These are phyloP conservation scores for Polyommatus icarus DNA, from an alignment of 2,888 invertebrate genomes.

Conservation along the genomic window DNA sequence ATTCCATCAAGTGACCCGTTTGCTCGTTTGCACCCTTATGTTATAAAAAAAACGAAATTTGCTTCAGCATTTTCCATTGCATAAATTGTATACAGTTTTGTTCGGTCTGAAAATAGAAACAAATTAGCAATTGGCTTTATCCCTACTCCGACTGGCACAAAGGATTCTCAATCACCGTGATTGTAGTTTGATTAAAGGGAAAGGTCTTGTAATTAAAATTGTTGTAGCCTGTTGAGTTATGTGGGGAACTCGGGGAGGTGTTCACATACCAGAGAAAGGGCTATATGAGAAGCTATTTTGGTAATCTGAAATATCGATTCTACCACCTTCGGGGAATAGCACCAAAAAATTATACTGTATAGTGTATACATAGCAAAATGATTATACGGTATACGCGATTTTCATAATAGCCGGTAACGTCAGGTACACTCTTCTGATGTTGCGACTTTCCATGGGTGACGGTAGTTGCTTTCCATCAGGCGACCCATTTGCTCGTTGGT, in stretches of 20 bases:
- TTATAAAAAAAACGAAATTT: not conserved
- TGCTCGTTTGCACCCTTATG: too few species aligned
- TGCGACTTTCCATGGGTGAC: too few species aligned
- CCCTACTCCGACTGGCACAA: not conserved
- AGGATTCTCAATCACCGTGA: slow-evolving; percentile 16
- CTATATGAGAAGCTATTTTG: not conserved
- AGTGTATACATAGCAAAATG: too few species aligned
- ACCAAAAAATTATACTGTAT: too few species aligned
- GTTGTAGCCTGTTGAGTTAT: not conserved
- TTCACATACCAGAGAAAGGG: slow-evolving; percentile 6
- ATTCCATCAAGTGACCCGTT: too few species aligned
- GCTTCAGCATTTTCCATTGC: not conserved
- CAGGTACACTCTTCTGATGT: too few species aligned
- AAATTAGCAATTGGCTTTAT: slow-evolving; percentile 15
- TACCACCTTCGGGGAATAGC: too few species aligned
- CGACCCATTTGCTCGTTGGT: too few species aligned
- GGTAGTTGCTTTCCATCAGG: too few species aligned
- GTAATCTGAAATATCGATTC: not conserved
- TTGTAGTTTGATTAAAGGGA: slow-evolving; percentile 15
- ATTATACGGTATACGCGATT: too few species aligned
- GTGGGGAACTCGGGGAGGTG: not conserved
- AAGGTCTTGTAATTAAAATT: slow-evolving; percentile 8
- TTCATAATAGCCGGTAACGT: too few species aligned
- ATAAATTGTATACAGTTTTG: slow-evolving; percentile 1
- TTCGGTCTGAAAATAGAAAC: slow-evolving; percentile 1